These are phyloP conservation scores for Linnaemya vulpina DNA, from an alignment of 2,888 invertebrate species.

Conservation along the genomic window DNA sequence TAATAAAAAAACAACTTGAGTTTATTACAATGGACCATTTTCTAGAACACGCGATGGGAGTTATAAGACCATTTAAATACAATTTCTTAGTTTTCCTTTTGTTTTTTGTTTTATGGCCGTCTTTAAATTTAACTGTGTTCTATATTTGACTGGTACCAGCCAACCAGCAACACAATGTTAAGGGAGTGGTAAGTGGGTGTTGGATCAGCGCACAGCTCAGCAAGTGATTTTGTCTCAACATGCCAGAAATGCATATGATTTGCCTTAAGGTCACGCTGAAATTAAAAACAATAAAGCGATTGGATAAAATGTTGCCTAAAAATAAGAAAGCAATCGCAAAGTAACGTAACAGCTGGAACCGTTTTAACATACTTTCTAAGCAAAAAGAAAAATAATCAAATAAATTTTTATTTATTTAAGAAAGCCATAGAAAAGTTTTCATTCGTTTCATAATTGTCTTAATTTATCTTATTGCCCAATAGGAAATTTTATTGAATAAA, in stretches of 20 bases:
- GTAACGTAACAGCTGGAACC: slow-evolving; percentile 22
- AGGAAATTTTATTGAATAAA: neutral
- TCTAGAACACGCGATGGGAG: slow-evolving; percentile 58
- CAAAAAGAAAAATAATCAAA: neutral
- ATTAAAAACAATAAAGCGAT: neutral
- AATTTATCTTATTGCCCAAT: neutral
- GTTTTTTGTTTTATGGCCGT: slow-evolving; percentile 33
- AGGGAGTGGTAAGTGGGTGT: slow-evolving; percentile 2
- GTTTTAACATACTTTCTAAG: neutral
- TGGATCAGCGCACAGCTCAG: slow-evolving; percentile 13
- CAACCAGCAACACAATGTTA: neutral
- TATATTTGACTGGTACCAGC: slow-evolving; percentile 35
- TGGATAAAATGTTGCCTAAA: neutral
- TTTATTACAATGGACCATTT: slow-evolving; percentile 60
- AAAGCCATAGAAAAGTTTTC: neutral
- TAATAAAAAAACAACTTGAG: slow-evolving; percentile 30
- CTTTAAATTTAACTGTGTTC: slow-evolving; percentile 45
- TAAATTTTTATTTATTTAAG: neutral
- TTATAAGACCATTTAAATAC: slow-evolving; percentile 62
- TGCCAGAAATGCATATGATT: slow-evolving; percentile 54
- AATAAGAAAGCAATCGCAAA: neutral
- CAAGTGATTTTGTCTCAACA: slow-evolving; percentile 27
- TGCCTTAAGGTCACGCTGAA: slow-evolving; percentile 62
- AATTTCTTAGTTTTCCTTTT: slow-evolving; percentile 30
- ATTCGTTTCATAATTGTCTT: neutral